Conservation (phyloP, 1,140 invertebrate genomes). For the Procambarus virginalis region DNA sequence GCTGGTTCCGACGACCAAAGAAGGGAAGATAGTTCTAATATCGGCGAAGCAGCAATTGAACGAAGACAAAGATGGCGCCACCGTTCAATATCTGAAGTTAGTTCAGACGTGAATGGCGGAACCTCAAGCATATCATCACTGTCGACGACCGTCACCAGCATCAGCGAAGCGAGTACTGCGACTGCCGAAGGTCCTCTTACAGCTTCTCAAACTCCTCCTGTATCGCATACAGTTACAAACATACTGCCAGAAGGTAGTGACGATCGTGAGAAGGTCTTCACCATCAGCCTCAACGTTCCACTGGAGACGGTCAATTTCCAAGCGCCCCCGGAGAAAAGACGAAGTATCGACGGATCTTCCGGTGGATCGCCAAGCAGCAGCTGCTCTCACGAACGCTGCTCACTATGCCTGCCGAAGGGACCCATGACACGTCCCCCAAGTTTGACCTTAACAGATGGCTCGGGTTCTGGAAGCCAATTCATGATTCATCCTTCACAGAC, state of each 20-base stretch:
- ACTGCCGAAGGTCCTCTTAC: background rate
- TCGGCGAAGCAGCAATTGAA: too few species aligned
- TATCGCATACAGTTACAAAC: background rate
- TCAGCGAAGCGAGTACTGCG: background rate
- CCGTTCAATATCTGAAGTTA: background rate
- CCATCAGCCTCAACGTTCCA: background rate
- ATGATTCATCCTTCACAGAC: background rate
- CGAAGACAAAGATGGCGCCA: background rate
- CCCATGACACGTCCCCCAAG: background rate
- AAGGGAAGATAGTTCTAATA: too few species aligned
- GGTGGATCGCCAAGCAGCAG: background rate
- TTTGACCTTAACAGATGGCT: too few species aligned
- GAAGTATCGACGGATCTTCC: background rate
- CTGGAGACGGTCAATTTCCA: background rate
- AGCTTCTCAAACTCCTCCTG: background rate
- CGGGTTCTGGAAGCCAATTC: background rate
- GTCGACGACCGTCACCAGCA: slow-evolving; percentile 5
- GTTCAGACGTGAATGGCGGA: background rate
- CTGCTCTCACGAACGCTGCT: slow-evolving; percentile 18
- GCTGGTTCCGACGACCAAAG: too few species aligned
- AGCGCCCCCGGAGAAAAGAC: background rate
- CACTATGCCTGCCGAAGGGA: slow-evolving; percentile 1
- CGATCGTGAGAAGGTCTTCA: background rate
- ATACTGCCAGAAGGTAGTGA: background rate
- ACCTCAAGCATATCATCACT: slow-evolving; percentile 6